Conservation (phyloP, 2,113 vertebrate species). For the Phalacrocorax pelagicus region DNA sequence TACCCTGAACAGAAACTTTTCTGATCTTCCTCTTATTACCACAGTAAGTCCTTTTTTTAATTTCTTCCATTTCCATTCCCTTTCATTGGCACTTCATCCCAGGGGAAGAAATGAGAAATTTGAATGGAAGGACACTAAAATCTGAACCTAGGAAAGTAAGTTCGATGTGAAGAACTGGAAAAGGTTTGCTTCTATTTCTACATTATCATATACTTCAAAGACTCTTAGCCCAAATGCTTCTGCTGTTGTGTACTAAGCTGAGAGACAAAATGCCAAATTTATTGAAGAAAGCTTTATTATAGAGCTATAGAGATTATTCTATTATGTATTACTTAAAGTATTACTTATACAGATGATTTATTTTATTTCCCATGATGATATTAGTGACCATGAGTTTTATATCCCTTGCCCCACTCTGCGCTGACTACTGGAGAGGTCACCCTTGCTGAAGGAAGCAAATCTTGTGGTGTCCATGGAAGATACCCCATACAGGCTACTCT, state of each 20-base stretch:
- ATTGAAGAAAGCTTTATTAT: neutral
- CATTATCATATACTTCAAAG: neutral
- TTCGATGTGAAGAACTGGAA: neutral
- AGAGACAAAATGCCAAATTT: neutral
- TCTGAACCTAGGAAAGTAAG: neutral
- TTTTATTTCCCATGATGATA: neutral
- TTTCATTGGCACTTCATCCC: neutral
- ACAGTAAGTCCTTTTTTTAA: neutral
- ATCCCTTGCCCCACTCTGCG: neutral
- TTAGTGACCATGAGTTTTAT: neutral
- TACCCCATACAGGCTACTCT: accelerated
- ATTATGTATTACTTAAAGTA: neutral
- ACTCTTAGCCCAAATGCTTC: neutral
- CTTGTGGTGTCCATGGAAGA: neutral
- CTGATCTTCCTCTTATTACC: neutral
- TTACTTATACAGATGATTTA: neutral
- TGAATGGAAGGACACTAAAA: neutral
- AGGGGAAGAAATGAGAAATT: neutral
- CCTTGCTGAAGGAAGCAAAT: neutral
- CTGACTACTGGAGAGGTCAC: neutral
- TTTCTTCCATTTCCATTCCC: neutral
- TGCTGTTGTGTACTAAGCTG: neutral
- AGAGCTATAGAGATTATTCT: neutral
- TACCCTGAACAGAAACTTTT: neutral
- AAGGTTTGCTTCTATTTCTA: neutral